Evolutionary conservation across 2,113 vertebrate genomes (phyloP), one percentile per base, ranked within the genome.

Genomic region (Pyrgilauda ruficollis): DNA sequence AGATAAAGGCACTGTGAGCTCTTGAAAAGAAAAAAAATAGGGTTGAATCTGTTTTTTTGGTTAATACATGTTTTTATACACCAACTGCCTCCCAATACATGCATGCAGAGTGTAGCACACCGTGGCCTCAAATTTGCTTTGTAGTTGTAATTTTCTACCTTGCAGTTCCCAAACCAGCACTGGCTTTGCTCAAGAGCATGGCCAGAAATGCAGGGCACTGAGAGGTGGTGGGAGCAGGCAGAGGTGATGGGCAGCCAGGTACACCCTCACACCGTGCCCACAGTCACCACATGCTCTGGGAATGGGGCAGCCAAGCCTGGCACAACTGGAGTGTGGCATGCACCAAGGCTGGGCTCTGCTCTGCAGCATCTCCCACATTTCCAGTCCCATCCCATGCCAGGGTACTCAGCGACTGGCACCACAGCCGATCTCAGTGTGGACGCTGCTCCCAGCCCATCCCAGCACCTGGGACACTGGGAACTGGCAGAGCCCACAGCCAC

Each of bases 361-460:
- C 58, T 1, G 10, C 4, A 2, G 11, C 19, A 19, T 52, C 41
- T 41, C 72, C 55, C 23, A 0, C 2, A 0, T 39, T 58, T 31
- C 59, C 19, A 41, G 50, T 10, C 21, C 33, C 49, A 37, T 28
- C 8, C 55, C 30, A 0, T 1, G 3, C 30, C 68, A 9, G 4
- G 33, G 21, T 0, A 4, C 46, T 16, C 77, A 14, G 0, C 0
- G 0, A 15, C 11, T 0, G 0, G 15, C n/a, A 20, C 49, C 2
- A 1, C 44, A 10, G 35, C 67, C 0, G 0, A 20, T 31, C 8
- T 37, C 3, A 0, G 50, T 16, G 1, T 0, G 7, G 74, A 2
- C 0, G 2, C 35, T 27, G 61, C 49, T 62, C 17, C 10, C 75
- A 59, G 50, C 43, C 27, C 31, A 3, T 8, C 33, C 39, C 68